Evolutionary conservation across 2,113 vertebrate genomes (phyloP).

Genomic region (Oncorhynchus gorbuscha): DNA sequence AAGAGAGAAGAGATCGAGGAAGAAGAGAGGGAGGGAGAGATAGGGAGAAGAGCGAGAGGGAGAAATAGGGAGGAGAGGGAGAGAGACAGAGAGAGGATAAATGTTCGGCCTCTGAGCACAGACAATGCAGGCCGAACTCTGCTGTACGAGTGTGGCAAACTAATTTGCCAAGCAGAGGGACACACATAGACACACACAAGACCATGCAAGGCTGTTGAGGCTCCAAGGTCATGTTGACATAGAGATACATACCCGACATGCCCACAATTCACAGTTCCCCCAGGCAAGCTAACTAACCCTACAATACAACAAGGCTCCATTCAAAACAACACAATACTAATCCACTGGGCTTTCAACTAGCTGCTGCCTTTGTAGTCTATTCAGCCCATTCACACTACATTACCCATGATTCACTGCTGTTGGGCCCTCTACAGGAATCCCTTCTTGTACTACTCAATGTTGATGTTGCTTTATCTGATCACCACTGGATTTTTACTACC

Average conservation of each 20-base stretch:
- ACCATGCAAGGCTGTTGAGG: neutral
- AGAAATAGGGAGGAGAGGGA: neutral
- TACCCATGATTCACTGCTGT: neutral
- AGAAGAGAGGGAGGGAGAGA: no score
- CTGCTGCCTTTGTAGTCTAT: neutral
- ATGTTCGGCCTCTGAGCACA: constrained; percentile 8
- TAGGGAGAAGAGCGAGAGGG: neutral
- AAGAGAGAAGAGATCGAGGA: neutral
- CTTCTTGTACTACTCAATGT: neutral
- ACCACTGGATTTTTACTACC: no score
- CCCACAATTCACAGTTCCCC: neutral
- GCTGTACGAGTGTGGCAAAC: constrained; percentile 1
- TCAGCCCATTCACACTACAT: neutral
- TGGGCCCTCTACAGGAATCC: neutral
- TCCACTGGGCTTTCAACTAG: neutral
- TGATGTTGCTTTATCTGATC: no score
- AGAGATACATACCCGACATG: neutral
- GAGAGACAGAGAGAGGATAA: neutral
- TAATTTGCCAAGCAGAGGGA: neutral
- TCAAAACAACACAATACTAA: constrained; percentile 1
- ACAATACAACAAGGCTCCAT: neutral
- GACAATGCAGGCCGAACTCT: constrained; percentile 4
- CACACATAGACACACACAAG: neutral
- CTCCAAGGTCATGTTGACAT: neutral
- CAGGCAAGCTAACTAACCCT: neutral